Percentiles rank a stretch among this genome's conserved stretches.
These are phyloP conservation scores for Plutomurus gul DNA, from an alignment of 1,140 invertebrate species.

Conservation along the genomic window DNA sequence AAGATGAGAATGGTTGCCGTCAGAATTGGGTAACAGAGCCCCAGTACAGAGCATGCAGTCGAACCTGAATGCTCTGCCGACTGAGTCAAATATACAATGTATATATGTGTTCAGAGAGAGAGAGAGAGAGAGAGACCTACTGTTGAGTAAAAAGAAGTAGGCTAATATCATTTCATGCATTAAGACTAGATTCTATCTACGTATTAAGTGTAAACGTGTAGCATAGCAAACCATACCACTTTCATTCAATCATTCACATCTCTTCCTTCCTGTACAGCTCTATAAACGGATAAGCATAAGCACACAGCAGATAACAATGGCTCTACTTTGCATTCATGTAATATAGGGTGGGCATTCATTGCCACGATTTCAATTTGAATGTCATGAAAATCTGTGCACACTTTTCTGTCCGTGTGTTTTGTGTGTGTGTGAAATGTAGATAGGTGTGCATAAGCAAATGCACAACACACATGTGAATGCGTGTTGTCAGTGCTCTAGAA, in stretches of 20 bases:
- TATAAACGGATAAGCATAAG: slow-evolving; percentile 13
- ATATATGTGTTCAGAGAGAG: background rate
- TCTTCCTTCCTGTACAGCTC: slow-evolving; percentile 5
- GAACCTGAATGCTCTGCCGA: background rate
- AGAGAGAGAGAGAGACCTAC: background rate
- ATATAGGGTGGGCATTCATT: slow-evolving; percentile 2
- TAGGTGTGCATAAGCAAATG: too few relatives aligned
- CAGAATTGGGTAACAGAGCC: slow-evolving; percentile 10
- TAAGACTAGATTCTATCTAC: slow-evolving; percentile 13
- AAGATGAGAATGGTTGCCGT: slow-evolving; percentile 13
- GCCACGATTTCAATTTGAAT: background rate
- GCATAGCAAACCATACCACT: background rate
- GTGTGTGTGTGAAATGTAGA: too few relatives aligned
- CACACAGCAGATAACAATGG: slow-evolving; percentile 17
- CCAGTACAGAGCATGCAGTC: background rate
- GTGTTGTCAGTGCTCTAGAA: background rate
- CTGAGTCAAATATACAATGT: background rate
- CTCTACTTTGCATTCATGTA: slow-evolving; percentile 11
- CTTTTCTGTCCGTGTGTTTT: background rate
- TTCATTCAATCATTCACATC: slow-evolving; percentile 25
- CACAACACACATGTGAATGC: too few relatives aligned
- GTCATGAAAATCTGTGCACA: background rate
- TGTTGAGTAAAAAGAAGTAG: background rate
- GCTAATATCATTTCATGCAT: slow-evolving; percentile 1
- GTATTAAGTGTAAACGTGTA: background rate